Conservation (phyloP, 2,888 invertebrate species). For the Rotaria socialis region DNA sequence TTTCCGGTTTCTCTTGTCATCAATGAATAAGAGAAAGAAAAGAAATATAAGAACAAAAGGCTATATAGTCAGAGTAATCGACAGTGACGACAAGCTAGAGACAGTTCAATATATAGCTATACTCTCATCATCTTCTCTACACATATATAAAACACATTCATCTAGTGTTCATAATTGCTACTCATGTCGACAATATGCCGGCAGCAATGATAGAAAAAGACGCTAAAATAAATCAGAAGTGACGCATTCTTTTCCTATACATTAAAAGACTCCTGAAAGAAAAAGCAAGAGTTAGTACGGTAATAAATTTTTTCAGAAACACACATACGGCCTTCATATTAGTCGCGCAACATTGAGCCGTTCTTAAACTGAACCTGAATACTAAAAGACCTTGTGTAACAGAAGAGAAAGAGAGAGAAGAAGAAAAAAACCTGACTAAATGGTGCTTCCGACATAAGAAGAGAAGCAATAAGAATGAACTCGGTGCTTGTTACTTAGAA, state of each 20-base stretch:
- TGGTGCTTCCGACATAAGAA: neutral
- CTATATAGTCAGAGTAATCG: neutral
- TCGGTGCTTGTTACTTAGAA: neutral
- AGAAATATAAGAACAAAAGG: neutral
- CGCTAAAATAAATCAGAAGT: neutral
- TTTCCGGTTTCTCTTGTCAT: conserved; percentile 26
- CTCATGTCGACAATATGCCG: neutral
- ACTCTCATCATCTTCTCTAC: neutral
- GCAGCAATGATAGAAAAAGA: neutral
- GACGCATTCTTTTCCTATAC: neutral
- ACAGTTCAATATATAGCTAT: neutral
- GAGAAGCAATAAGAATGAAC: neutral
- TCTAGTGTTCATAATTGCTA: neutral
- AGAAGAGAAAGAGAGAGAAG: neutral
- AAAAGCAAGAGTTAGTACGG: neutral
- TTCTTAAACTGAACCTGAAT: neutral
- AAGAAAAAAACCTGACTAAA: neutral
- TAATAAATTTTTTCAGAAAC: neutral
- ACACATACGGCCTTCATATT: neutral
- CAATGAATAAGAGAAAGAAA: neutral
- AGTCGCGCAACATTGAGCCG: neutral
- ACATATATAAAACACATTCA: neutral
- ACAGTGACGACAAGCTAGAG: conserved; percentile 18
- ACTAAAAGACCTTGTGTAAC: neutral
- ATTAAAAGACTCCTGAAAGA: neutral